phyloP scores from a whole-genome alignment of 2,888 invertebrate species.

The Drosophila flavopinicola region DNA sequence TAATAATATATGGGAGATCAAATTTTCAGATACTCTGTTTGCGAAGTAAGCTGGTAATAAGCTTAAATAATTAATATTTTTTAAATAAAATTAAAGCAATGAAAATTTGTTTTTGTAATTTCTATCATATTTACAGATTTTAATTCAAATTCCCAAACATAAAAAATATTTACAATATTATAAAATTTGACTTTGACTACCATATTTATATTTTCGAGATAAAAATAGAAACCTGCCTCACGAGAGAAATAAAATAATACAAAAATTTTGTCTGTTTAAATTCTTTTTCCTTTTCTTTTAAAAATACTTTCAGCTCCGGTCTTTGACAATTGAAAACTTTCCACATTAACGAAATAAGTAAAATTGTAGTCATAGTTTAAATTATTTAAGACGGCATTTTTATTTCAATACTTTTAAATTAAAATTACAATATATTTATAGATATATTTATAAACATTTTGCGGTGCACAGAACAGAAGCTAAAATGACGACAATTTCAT shows the following conservation, averaged over 20 bases:
- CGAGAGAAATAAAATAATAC: neutral
- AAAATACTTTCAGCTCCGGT: neutral
- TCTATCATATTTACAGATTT: too few species aligned
- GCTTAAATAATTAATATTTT: too few species aligned
- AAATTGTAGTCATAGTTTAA: neutral
- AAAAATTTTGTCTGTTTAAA: neutral
- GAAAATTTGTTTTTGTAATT: too few species aligned
- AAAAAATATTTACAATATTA: too few species aligned
- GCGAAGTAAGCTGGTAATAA: too few species aligned
- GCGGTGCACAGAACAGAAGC: slow-evolving; percentile 71
- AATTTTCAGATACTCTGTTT: neutral
- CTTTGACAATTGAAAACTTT: too few species aligned
- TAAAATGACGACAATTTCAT: slow-evolving; percentile 34
- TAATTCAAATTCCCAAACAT: too few species aligned
- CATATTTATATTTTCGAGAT: too few species aligned
- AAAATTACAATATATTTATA: slow-evolving; percentile 54
- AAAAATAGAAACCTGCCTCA: neutral
- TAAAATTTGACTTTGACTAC: too few species aligned
- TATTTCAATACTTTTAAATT: slow-evolving; percentile 62
- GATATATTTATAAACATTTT: slow-evolving; percentile 52
- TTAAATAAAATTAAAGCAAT: too few species aligned
- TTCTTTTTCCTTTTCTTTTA: neutral
- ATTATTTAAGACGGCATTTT: slow-evolving; percentile 72
- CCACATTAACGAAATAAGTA: neutral
- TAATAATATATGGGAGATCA: neutral